Evolutionary conservation across 2,113 vertebrate species (phyloP), one percentile per base, ranked within the genome.

Genomic region (Brienomyrus longianalis): DNA sequence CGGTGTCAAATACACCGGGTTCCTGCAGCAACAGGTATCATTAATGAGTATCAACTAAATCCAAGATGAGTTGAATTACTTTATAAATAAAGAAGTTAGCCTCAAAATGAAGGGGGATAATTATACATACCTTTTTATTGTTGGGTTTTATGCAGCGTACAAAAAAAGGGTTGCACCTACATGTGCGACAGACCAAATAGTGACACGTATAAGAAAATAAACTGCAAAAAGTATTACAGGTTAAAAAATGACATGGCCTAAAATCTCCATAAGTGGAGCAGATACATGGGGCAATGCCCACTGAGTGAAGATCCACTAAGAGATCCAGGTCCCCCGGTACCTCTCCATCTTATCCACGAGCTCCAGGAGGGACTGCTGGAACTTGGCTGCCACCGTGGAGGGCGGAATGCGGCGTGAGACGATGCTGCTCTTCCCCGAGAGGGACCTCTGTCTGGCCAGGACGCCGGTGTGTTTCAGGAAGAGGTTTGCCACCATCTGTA

Each of bases 141-240:
- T 99, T 99, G 94, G 98, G 98, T 92, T 99, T 99, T 94, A 99
- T 96, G 93, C 98, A 99, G 80, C 98, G 96, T 88, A 99, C 96
- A 1, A 99, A 99, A 94, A 98, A 97, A 21, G 98, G 97, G 93
- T 97, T 98, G 93, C 98, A 99, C 95, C 98, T 99, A 95, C 48
- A 74, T 51, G 86, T 91, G 86, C 93, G 90, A 94, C 56, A 77
- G 35, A 93, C 31, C 74, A 43, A 80, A 92, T 80, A 35, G 51
- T 56, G 52, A 27, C 86, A 92, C 80, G 90, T 92, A 13, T 48
- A 19, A 84, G 54, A 85, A 52, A 13, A 77, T 83, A 52, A 87
- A 89, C 50, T 4, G 52, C 8, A 52, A 85, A n/a, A 84, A 27
- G 17, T 10, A 31, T n/a, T 52, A 31, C 66, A 35, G 15, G 9